Base-by-base conservation (phyloP, 2,888 invertebrate genomes). In the Caenorhabditis doughertyi region DNA sequence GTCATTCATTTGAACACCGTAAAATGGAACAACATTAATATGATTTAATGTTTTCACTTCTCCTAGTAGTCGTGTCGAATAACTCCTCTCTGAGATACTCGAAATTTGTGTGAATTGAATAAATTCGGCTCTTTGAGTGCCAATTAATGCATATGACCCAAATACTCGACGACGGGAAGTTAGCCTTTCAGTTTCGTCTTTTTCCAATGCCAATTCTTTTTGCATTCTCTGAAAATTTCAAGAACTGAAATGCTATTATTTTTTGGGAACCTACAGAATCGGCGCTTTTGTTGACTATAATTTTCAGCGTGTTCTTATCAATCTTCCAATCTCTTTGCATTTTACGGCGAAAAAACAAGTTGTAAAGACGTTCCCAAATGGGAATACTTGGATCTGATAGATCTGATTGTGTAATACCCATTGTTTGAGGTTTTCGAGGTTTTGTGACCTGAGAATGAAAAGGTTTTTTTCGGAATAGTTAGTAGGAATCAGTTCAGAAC, bases 71-170 rank as follows among this genome's bases (percentile, higher is more conserved):
- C 83, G 65, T 80, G 85, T 89, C 39, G 16, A 2, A 9, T 11
- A 16, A 11, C 39, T 39, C 39, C 39, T 13, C 2, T 25, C 76
- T 64, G 42, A 90, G 87, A 49, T 82, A 85, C 51, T 81, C 83
- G 11, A 79, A n/a, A n/a, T 29, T 64, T 89, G 89, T 32, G 77
- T 79, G 23, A 89, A 72, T 1, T 58, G 73, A n/a, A 90, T 67
- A 51, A 90, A 89, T 71, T 90, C 90, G 21, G 90, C 89, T 72
- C 90, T 87, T 49, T 73, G 65, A 9, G 85, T 85, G 16, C 85
- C 86, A 13, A 90, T 74, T 16, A 90, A 65, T 8, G 89, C 90
- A 79, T 91, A 84, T 13, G 79, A 39, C 21, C 76, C 64, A 7
- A 84, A 81, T 0, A 56, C 39, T 16, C 87, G 47, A 55, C 79